A percentile compares a stretch with the other conserved stretches of the same genome.
These are phyloP conservation scores for Carpatolechia fugitivella DNA, from an alignment of 2,888 invertebrate genomes.

Conservation along the genomic window DNA sequence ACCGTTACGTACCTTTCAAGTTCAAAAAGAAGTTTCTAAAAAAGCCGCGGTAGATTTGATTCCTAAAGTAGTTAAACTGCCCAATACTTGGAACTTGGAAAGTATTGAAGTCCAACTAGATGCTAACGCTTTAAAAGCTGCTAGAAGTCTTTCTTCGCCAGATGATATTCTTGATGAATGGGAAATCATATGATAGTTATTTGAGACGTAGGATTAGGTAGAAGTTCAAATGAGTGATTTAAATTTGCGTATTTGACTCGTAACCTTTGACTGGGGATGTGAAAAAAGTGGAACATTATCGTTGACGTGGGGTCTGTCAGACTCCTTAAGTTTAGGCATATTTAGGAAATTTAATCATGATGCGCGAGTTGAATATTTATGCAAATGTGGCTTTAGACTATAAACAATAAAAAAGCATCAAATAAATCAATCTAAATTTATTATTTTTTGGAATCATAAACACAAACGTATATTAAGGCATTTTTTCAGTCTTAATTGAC, in stretches of 20 bases:
- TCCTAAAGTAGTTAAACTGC: constrained; percentile 74
- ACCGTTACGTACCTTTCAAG: not conserved
- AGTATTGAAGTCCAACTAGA: constrained; percentile 66
- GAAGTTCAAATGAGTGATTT: not conserved
- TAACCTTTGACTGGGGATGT: too few species aligned
- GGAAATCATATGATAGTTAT: constrained; percentile 65
- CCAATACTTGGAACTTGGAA: constrained; percentile 80
- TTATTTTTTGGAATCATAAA: too few species aligned
- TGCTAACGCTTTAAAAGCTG: constrained; percentile 44
- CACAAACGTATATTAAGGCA: too few species aligned
- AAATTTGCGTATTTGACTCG: not conserved
- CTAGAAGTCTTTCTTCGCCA: constrained; percentile 47
- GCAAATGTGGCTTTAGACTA: too few species aligned
- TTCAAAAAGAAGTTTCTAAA: constrained; percentile 9
- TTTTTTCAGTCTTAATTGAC: too few species aligned
- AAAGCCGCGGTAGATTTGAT: constrained; percentile 47
- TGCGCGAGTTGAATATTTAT: too few species aligned
- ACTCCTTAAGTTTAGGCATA: too few species aligned
- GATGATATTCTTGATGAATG: constrained; percentile 68
- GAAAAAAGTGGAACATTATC: too few species aligned
- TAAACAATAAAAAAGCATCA: too few species aligned
- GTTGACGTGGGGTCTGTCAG: too few species aligned
- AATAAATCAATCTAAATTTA: too few species aligned
- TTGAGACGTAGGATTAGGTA: not conserved
- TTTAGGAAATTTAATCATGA: too few species aligned